Percentiles rank a stretch among this genome's conserved stretches.
Conservation (phyloP, 2,888 invertebrate species). For the Craniophora ligustri region DNA sequence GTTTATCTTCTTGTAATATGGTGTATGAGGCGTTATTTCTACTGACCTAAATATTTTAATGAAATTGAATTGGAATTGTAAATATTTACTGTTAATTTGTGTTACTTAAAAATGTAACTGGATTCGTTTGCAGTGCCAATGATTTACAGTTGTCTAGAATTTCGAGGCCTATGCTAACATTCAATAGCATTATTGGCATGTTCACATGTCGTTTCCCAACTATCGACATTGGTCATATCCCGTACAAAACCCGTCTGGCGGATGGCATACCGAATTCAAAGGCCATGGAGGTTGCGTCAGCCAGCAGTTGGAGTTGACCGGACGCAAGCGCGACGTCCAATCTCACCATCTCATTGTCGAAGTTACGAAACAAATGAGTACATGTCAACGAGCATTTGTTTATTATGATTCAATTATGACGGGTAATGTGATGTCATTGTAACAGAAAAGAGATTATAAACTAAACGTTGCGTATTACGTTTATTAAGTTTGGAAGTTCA, state of each 20-base stretch:
- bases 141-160: neutral
- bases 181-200: slow-evolving; percentile 12
- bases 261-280: slow-evolving; percentile 63
- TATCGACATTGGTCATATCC: slow-evolving; percentile 68
- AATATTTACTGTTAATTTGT: no score
- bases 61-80: no score
- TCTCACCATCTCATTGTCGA: slow-evolving; percentile 73
- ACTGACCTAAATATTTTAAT: no score
- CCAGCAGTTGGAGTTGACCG: slow-evolving; percentile 57
- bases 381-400: slow-evolving; percentile 62
- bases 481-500: neutral
- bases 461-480: no score
- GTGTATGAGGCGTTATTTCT: no score
- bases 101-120: neutral
- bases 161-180: slow-evolving; percentile 13
- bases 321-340: slow-evolving; percentile 67
- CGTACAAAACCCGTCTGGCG: slow-evolving; percentile 59
- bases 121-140: neutral
- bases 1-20: no score
- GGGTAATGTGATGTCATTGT: slow-evolving; percentile 50
- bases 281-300: slow-evolving; percentile 69
- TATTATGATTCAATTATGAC: slow-evolving; percentile 60
- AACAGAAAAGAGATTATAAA: no score
- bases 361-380: slow-evolving; percentile 64
- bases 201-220: slow-evolving; percentile 45